Base-by-base conservation (phyloP, 2,888 invertebrate genomes). In the Parapristionchus giblindavisi region DNA sequence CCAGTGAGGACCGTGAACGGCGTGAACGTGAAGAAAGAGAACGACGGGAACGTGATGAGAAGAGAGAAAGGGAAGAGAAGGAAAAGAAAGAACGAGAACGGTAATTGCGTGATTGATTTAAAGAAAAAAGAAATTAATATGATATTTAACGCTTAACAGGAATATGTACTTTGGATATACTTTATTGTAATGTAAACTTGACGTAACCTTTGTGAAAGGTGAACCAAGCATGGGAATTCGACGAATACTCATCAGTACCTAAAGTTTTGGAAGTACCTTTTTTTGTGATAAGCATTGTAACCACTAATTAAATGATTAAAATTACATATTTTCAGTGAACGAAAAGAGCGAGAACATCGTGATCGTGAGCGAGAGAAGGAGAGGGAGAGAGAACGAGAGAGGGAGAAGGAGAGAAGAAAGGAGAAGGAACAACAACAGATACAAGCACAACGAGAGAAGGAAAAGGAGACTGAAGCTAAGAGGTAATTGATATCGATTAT, bases 291-390 rank as follows among this genome's bases (percentile, higher is more conserved):
- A n/a, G n/a, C n/a, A n/a, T n/a, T n/a, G n/a, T n/a, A n/a, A n/a
- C n/a, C n/a, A n/a, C n/a, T n/a, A n/a, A n/a, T n/a, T n/a, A n/a
- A n/a, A n/a, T n/a, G n/a, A n/a, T n/a, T n/a, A n/a, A n/a, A n/a
- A n/a, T n/a, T n/a, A n/a, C n/a, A n/a, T n/a, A n/a, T 48, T 48
- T 34, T 17, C 43, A 32, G 54, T 27, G 70, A 71, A 27, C 70
- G 52, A 4, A 71, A 71, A 56, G 54, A 54, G 29, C 40, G 70
- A 21, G 70, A 71, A 27, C 70, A 54, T 27, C 27, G 70, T 17
- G 70, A 71, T 43, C 70, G 70, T 56, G 70, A 71, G 40, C 40
- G 48, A 48, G 70, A 54, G 40, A 38, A 48, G 70, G 70, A 71
- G n/a, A 34, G 70, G 38, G 38, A 71, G 70, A 71, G 36, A 36